A percentile compares a stretch with the other conserved stretches of the same genome.
These are phyloP conservation scores for Ctena decussata DNA, from an alignment of 2,888 invertebrate species.

Conservation along the genomic window DNA sequence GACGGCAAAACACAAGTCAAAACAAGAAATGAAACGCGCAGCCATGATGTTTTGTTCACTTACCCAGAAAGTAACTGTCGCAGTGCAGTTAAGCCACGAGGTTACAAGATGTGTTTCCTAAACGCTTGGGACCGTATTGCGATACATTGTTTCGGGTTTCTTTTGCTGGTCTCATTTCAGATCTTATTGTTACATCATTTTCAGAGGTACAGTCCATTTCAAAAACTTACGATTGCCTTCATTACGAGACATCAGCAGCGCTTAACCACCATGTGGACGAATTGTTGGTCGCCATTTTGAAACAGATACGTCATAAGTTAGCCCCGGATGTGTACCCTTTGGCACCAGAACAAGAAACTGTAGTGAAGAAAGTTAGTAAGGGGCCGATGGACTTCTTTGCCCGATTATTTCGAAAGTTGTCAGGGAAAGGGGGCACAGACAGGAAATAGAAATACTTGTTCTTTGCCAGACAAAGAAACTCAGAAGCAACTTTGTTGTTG, in stretches of 20 bases:
- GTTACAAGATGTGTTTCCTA: too few relatives aligned
- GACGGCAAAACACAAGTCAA: too few relatives aligned
- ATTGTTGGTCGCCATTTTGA: slow-evolving; percentile 95
- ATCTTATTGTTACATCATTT: too few relatives aligned
- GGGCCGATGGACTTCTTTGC: slow-evolving; percentile 68
- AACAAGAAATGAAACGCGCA: too few relatives aligned
- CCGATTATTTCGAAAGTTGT: slow-evolving; percentile 65
- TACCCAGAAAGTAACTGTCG: too few relatives aligned
- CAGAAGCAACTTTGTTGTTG: too few relatives aligned
- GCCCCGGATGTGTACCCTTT: slow-evolving; percentile 59
- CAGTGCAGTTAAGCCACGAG: too few relatives aligned
- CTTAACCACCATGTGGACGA: slow-evolving; percentile 99
- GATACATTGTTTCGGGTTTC: too few relatives aligned
- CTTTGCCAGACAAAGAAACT: too few relatives aligned
- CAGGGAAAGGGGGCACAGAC: slow-evolving; percentile 53
- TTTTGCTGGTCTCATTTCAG: too few relatives aligned
- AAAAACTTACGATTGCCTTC: slow-evolving; percentile 92
- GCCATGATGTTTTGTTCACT: too few relatives aligned
- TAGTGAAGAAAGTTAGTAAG: slow-evolving; percentile 40
- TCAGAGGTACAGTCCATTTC: slow-evolving; percentile 75
- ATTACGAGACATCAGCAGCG: slow-evolving; percentile 97
- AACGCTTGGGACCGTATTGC: too few relatives aligned
- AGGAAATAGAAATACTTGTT: slow-evolving; percentile 35
- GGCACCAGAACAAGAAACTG: slow-evolving; percentile 46
- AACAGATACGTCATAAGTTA: slow-evolving; percentile 94